phyloP scores from a whole-genome alignment of 1,140 invertebrate genomes.

The Drosophila rufa region DNA sequence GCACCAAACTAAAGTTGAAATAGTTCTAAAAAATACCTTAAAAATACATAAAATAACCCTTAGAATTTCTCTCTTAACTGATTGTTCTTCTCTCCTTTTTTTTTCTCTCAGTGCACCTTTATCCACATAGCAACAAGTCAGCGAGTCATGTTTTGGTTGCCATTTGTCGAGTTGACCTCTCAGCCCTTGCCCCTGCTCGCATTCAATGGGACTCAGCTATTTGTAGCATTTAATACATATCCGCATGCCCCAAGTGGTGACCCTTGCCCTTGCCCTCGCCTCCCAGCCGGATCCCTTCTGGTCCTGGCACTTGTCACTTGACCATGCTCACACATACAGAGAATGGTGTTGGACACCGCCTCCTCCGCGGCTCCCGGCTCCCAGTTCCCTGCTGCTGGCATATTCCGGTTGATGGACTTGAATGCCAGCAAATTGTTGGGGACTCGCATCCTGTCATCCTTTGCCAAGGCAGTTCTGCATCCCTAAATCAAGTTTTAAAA shows the following conservation, averaged over 20 bases:
- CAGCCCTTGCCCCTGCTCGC: conserved; percentile 17
- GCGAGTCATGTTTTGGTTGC: conserved; percentile 38
- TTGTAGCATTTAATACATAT: conserved; percentile 72
- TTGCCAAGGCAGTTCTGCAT: not conserved
- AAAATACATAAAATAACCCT: no score
- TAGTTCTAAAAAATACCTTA: no score
- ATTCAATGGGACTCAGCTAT: conserved; percentile 61
- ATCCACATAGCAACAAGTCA: conserved; percentile 52
- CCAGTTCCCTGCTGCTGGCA: conserved; percentile 9
- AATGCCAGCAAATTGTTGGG: conserved; percentile 37
- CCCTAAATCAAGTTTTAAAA: conserved; percentile 1
- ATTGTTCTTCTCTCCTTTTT: no score
- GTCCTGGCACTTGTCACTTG: conserved; percentile 51
- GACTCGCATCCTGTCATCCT: conserved; percentile 16
- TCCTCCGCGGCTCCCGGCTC: not conserved
- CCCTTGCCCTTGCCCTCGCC: conserved; percentile 6
- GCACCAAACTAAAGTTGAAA: no score
- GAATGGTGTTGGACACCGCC: not conserved
- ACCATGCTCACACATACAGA: not conserved
- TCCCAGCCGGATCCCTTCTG: not conserved
- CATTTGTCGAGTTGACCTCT: conserved; percentile 47
- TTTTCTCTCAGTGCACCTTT: not conserved
- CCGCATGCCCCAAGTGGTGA: conserved; percentile 20
- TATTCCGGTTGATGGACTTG: conserved; percentile 29
- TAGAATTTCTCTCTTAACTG: no score